These are phyloP conservation scores for Onychostoma macrolepis DNA, from an alignment of 2,113 vertebrate genomes.

Conservation along the genomic window DNA sequence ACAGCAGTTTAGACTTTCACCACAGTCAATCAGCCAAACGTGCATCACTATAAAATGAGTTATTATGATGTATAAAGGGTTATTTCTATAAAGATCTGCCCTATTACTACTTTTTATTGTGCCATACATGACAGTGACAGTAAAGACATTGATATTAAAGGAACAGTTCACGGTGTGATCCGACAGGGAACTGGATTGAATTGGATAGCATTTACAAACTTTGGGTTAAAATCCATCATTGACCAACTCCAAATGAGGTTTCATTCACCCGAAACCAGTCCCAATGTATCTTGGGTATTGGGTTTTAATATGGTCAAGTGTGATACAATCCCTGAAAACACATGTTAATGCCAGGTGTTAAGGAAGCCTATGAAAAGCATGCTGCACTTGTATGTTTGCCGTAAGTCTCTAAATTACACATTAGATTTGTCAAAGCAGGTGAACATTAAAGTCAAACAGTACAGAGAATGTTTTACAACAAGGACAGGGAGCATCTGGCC, in stretches of 20 bases:
- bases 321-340: neutral
- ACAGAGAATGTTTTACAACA: conserved; percentile 42
- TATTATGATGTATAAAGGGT: neutral
- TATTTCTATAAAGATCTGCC: neutral
- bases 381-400: neutral
- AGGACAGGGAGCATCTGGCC: conserved; percentile 41
- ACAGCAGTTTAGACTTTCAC: neutral
- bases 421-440: neutral
- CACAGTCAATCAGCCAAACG: neutral
- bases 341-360: neutral
- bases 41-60: neutral
- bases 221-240: neutral
- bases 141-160: too few species aligned
- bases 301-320: neutral
- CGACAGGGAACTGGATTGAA: too few species aligned
- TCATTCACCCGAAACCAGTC: neutral
- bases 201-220: neutral
- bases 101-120: neutral
- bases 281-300: neutral
- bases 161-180: too few species aligned
- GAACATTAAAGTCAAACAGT: conserved; percentile 44
- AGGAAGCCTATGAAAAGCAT: neutral
- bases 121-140: neutral
- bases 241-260: neutral
- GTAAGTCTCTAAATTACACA: conserved; percentile 9